A percentile compares a stretch with the other conserved stretches of the same genome.
Evolutionary conservation across 2,888 invertebrate species (phyloP).

Genomic region (Ligdia adustata): DNA sequence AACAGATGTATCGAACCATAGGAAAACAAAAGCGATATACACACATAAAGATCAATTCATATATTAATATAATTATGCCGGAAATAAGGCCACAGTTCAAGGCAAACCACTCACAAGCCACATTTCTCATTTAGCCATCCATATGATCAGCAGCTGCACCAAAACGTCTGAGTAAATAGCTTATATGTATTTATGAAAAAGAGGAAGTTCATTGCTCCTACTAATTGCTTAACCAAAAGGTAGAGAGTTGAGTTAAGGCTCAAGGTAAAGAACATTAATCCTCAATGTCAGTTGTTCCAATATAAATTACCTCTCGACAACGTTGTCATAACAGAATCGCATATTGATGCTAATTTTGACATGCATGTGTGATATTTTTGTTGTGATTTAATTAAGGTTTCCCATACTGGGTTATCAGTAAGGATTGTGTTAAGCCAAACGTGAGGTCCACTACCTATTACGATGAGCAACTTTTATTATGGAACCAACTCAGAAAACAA

Average conservation of each 20-base stretch:
- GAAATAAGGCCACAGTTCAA: background rate
- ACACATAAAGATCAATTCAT: too few relatives aligned
- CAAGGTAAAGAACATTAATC: slow-evolving; percentile 6
- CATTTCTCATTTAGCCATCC: background rate
- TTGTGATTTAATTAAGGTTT: too few relatives aligned
- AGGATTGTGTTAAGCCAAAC: too few relatives aligned
- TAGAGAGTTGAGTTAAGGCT: background rate
- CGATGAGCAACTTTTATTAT: too few relatives aligned
- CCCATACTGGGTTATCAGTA: too few relatives aligned
- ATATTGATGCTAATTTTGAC: slow-evolving; percentile 1
- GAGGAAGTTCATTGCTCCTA: slow-evolving; percentile 4
- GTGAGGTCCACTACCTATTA: too few relatives aligned
- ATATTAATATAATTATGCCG: too few relatives aligned
- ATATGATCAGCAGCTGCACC: background rate
- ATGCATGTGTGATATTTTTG: background rate
- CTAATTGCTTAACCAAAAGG: slow-evolving; percentile 1
- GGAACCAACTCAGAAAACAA: too few relatives aligned
- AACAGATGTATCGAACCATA: too few relatives aligned
- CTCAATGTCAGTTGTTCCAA: slow-evolving; percentile 6
- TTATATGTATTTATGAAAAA: background rate
- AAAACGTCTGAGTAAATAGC: background rate
- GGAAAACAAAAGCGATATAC: too few relatives aligned
- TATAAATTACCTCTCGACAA: slow-evolving; percentile 1
- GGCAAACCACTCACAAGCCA: background rate
- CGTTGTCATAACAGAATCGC: slow-evolving; percentile 4